Conservation (phyloP, 1,140 invertebrate species). For the Elymnias hypermnestra region DNA sequence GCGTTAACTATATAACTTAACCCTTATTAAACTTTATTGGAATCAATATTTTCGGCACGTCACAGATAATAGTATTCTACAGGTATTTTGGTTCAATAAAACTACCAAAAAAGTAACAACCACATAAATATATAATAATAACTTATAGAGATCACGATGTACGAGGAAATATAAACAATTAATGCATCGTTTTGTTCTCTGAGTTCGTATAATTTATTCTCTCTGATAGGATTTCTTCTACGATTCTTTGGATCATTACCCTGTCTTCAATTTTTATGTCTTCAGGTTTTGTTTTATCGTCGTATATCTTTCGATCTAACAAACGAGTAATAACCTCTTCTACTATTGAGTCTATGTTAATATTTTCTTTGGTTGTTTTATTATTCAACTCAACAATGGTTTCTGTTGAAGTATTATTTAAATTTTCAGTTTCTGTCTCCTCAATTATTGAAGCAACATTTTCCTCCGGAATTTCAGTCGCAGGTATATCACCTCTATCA, state of each 20-base stretch:
- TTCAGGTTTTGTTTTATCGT: conserved; percentile 61
- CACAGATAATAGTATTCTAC: no score
- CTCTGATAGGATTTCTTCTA: conserved; percentile 69
- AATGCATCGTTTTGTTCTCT: conserved; percentile 25
- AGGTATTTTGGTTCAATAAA: no score
- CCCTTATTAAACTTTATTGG: no score
- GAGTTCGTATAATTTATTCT: conserved; percentile 47
- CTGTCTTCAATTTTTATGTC: conserved; percentile 59
- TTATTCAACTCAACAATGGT: conserved; percentile 3
- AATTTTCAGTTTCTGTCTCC: conserved; percentile 5
- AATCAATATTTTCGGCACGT: no score
- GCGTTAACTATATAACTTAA: no score
- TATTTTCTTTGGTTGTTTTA: conserved; percentile 33
- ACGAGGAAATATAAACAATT: background rate
- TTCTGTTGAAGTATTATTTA: conserved; percentile 10
- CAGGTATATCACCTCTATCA: conserved; percentile 53
- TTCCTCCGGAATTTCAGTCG: conserved; percentile 25
- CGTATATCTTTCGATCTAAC: conserved; percentile 67
- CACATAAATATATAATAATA: conserved; percentile 1
- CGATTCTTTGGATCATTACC: conserved; percentile 66
- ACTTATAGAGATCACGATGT: conserved; percentile 4
- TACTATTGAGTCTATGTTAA: conserved; percentile 67
- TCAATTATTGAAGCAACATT: conserved; percentile 6
- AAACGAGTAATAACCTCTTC: conserved; percentile 69
- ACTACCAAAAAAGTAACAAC: no score